Base-by-base conservation (phyloP, 2,888 invertebrate species). In the Mechanitis messenoides region DNA sequence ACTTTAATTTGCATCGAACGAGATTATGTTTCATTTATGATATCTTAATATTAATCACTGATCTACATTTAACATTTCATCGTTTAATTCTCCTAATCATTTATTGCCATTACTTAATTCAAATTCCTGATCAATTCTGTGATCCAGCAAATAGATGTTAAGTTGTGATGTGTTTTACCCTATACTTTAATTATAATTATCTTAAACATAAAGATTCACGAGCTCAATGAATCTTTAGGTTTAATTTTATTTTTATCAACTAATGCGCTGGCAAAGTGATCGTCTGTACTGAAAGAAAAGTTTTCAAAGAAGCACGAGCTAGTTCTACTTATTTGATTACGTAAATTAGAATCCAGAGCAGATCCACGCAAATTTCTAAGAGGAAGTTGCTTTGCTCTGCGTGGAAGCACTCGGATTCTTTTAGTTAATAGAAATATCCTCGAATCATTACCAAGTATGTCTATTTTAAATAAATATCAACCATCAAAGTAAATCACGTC, bases 141-240 rank as follows among this genome's bases (percentile, higher is more conserved):
- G 89, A 87, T 80, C 74, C 83, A 74, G 82, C 86, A 80, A 87
- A 87, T 83, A 88, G 74, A 72, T 85, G 83, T 84, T 87, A 90
- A 88, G 85, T 90, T 89, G 89, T 90, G 88, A 88, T 84, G 76
- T 84, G 86, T 87, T 83, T 74, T 77, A 80, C 84, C 85, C 85
- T 87, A 88, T 83, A 80, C 74, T 71, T 68, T 77, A 77, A 71
- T 67, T 67, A 77, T 74, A 72, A 68, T 71, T 68, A 63, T 70
- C 75, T 83, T 80, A 86, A 89, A 88, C 83, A 81, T 76, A 76
- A 83, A 85, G 82, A 84, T 81, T 81, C 87, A 75, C 79, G 89
- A 90, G 89, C 89, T 90, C 89, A 71, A 71, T 77, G 84, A 85
- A 84, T 84, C 83, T 84, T 81, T 80, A 78, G 75, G 85, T 84